Conservation (phyloP, 1,140 invertebrate species). For the Uloborus diversus region DNA sequence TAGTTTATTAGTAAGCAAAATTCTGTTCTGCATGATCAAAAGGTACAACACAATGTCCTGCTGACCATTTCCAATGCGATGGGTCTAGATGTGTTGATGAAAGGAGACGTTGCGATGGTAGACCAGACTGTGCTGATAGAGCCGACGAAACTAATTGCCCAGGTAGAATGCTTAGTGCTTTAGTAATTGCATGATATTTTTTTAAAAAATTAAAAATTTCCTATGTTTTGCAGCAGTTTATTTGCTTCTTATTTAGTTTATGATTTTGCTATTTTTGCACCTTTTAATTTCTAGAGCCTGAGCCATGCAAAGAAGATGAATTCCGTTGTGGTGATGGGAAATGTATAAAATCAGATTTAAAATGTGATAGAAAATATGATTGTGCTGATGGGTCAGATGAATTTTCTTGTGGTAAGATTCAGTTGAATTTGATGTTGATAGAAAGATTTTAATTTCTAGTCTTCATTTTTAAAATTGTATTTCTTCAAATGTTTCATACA, state of each 20-base stretch:
- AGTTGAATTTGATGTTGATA: not conserved
- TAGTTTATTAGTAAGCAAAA: no score
- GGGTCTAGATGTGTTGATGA: constrained; percentile 45
- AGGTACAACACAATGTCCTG: constrained; percentile 32
- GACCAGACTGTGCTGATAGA: constrained; percentile 64
- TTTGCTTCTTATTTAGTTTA: no score
- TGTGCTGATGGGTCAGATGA: constrained; percentile 68
- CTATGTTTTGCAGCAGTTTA: no score
- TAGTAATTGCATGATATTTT: no score
- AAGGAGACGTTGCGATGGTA: constrained; percentile 66
- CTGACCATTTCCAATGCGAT: constrained; percentile 49
- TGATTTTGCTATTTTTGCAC: no score
- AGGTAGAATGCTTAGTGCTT: not conserved
- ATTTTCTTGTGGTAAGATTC: constrained; percentile 67
- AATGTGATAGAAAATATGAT: constrained; percentile 61
- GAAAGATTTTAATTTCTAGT: not conserved
- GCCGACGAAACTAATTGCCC: constrained; percentile 60
- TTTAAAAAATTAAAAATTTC: no score
- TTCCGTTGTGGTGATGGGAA: constrained; percentile 64
- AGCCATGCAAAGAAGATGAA: constrained; percentile 60
- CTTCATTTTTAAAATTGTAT: no score
- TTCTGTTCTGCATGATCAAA: no score
- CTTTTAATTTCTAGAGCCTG: no score
- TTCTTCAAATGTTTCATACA: no score
- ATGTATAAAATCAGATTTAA: constrained; percentile 60